phyloP scores from a whole-genome alignment of 1,140 invertebrate genomes.

The Caenorhabditis elegans region DNA sequence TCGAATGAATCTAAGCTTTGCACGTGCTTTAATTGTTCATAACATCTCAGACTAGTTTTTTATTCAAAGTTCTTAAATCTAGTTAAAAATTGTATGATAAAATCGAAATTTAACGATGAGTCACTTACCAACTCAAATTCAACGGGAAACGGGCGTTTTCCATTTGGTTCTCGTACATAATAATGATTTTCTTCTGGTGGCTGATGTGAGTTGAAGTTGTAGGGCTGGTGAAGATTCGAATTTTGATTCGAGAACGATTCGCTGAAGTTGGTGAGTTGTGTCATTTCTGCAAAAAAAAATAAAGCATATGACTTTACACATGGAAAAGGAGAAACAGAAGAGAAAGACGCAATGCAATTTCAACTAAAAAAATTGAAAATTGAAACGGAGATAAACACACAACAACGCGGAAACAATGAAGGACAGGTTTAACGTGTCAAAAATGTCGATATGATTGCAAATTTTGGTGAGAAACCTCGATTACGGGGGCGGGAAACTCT shows the following conservation, averaged over 20 bases:
- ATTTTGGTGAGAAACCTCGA: neutral
- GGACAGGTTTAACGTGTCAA: neutral
- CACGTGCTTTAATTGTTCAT: no score
- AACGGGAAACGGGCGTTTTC: slow-evolving; percentile 8
- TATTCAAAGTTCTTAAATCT: no score
- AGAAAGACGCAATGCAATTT: neutral
- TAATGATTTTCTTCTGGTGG: neutral
- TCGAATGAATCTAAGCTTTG: no score
- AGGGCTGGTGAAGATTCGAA: neutral
- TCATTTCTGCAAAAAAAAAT: neutral
- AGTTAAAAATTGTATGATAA: no score
- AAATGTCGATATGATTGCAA: neutral
- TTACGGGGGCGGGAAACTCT: neutral
- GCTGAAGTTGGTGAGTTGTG: neutral
- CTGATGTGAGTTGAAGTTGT: neutral
- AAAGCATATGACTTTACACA: no score
- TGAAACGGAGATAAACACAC: neutral
- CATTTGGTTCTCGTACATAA: neutral
- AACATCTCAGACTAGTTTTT: no score
- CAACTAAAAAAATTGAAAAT: neutral
- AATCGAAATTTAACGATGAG: neutral
- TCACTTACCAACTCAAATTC: slow-evolving; percentile 17
- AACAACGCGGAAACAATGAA: neutral
- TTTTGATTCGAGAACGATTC: neutral
- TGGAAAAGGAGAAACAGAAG: neutral